phyloP scores from a whole-genome alignment of 2,888 invertebrate species.

The Lasioglossum morio region DNA sequence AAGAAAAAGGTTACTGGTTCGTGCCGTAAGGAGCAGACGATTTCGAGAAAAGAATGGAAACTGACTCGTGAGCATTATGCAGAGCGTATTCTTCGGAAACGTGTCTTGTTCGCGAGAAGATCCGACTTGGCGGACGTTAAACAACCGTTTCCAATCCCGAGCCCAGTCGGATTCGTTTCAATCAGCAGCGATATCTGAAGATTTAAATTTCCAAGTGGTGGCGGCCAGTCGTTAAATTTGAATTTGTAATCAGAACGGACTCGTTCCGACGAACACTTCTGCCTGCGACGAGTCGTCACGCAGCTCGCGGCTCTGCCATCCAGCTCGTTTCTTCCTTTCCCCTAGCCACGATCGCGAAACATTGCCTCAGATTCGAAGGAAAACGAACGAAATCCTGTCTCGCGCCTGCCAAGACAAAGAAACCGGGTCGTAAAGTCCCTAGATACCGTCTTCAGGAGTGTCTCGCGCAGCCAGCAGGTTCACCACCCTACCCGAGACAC shows the following conservation, averaged over 20 bases:
- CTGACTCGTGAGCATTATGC: neutral
- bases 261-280: slow-evolving; percentile 18
- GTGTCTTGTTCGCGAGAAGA: neutral
- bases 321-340: neutral
- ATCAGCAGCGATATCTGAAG: slow-evolving; percentile 51
- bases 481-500: neutral
- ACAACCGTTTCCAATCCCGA: slow-evolving; percentile 35
- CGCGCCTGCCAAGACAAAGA: neutral
- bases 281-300: slow-evolving; percentile 10
- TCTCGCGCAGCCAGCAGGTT: neutral
- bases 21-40: neutral
- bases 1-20: neutral
- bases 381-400: neutral
- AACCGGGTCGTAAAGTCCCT: neutral
- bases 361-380: neutral
- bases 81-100: neutral
- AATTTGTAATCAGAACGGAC: slow-evolving; percentile 59
- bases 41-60: neutral
- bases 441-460: neutral
- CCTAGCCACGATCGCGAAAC: neutral
- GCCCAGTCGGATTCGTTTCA: slow-evolving; percentile 45
- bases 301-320: neutral
- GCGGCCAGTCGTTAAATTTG: slow-evolving; percentile 59
- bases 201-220: slow-evolving; percentile 62
- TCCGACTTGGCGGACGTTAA: neutral